phyloP scores from a whole-genome alignment of 2,888 invertebrate species.

The Caenorhabditis sp. region DNA sequence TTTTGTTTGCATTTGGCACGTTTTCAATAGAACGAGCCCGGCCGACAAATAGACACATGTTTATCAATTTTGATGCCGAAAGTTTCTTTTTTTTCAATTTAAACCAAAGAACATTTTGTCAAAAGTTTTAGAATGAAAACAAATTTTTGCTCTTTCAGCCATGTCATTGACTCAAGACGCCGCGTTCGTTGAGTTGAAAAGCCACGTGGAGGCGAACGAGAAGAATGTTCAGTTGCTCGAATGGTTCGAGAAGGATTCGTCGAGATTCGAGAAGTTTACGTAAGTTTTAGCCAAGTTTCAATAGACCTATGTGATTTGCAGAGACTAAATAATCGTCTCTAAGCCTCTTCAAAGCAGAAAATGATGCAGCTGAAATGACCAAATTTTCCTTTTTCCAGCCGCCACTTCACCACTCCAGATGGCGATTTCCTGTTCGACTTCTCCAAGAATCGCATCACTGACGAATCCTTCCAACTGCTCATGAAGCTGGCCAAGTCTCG shows the following conservation, averaged over 20 bases:
- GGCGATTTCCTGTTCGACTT: slow-evolving; percentile 95
- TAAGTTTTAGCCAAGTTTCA: no score
- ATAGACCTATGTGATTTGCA: no score
- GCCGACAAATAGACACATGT: background rate
- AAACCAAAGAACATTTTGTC: background rate
- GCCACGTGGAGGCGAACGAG: slow-evolving; percentile 88
- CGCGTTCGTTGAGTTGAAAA: slow-evolving; percentile 89
- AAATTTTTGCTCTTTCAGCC: slow-evolving; percentile 8
- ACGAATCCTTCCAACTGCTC: slow-evolving; percentile 89
- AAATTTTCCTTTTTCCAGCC: slow-evolving; percentile 87
- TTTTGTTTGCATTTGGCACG: slow-evolving; percentile 53
- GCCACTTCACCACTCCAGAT: slow-evolving; percentile 90
- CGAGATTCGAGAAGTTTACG: slow-evolving; percentile 94
- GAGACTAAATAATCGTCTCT: background rate
- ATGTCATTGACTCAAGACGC: slow-evolving; percentile 70
- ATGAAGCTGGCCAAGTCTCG: slow-evolving; percentile 87
- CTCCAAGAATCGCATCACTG: slow-evolving; percentile 95
- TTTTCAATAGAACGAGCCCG: slow-evolving; percentile 26
- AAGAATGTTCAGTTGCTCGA: slow-evolving; percentile 89
- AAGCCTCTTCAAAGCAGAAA: background rate
- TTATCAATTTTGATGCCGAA: slow-evolving; percentile 4
- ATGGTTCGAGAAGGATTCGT: slow-evolving; percentile 90
- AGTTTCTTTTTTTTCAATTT: background rate
- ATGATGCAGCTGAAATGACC: no score
- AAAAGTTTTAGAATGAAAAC: background rate